A percentile compares a stretch with the other conserved stretches of the same genome.
phyloP scores from a whole-genome alignment of 2,797 vertebrate genomes.

The Etheostoma perlongum region DNA sequence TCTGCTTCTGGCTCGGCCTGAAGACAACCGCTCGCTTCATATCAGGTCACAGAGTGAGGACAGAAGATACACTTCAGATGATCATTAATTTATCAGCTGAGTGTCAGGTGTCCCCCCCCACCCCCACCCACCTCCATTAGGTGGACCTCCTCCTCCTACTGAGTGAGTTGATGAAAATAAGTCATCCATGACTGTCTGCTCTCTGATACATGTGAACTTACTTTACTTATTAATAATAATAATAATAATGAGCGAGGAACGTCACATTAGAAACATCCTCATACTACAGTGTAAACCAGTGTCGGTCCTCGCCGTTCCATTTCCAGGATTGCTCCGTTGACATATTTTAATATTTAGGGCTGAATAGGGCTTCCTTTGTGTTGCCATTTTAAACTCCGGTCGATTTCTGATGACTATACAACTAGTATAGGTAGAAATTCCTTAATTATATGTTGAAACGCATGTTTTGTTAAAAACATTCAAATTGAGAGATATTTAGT shows the following conservation, averaged over 20 bases:
- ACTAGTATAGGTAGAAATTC: too few species aligned
- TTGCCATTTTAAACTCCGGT: too few species aligned
- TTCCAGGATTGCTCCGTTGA: too few species aligned
- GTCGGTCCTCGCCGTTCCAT: too few species aligned
- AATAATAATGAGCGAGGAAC: neutral
- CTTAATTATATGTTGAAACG: neutral
- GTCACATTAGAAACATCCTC: neutral
- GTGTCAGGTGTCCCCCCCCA: slow-evolving; percentile 73
- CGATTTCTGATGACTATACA: too few species aligned
- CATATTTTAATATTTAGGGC: too few species aligned
- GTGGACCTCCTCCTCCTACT: slow-evolving; percentile 59
- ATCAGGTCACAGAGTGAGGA: slow-evolving; percentile 75
- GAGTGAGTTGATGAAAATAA: slow-evolving; percentile 45
- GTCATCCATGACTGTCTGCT: neutral
- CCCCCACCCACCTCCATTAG: slow-evolving; percentile 16
- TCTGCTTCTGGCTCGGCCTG: neutral
- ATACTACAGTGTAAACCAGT: too few species aligned
- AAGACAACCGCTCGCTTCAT: slow-evolving; percentile 57
- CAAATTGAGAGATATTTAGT: neutral
- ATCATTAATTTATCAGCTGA: slow-evolving; percentile 80
- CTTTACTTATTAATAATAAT: neutral
- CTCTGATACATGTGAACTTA: slow-evolving; percentile 18
- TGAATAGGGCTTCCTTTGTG: too few species aligned
- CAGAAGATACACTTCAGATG: slow-evolving; percentile 71
- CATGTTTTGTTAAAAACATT: neutral